Evolutionary conservation across 2,113 vertebrate genomes (phyloP), one percentile per base, ranked within the genome.

Genomic region (Craseonycteris thonglongyai): DNA sequence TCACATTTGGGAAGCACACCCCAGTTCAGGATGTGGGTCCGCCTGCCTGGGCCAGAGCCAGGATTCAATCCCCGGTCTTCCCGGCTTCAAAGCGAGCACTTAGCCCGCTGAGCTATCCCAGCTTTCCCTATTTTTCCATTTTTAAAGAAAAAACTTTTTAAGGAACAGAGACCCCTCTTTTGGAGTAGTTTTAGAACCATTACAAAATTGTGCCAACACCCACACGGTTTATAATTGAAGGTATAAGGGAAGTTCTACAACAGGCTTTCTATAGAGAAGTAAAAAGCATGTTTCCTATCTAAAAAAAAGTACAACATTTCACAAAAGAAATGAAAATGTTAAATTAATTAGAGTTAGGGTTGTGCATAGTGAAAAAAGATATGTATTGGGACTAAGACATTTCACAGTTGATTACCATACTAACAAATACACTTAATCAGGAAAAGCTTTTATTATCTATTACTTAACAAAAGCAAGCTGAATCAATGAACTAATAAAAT

Each of bases 401-500:
- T 65, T 93, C 30, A 47, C 18, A 86, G 49, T 28, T 74, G 45
- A 38, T 38, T 74, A 85, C 7, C 21, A 90, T 19, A 93, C 21
- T 75, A 85, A 85, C 38, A 95, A 88, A 85, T 33, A 3, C 28
- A 87, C 14, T 61, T 78, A 63, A 11, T 61, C 40, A n/a, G 13
- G 3, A 93, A 90, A 84, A 47, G 59, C 19, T 35, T 90, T 85
- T 30, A 49, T 72, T 91, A 45, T 93, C 79, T 74, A 80, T 83
- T 89, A 76, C 30, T 93, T 88, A 68, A 61, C 38, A 51, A 82
- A 49, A 7, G 24, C 49, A 16, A 90, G n/a, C 0, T 86, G 33
- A 96, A 61, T 83, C 24, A 91, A 85, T 78, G 42, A 91, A 80
- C 66, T 58, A 87, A 88, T 58, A 87, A 88, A 84, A 81, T 80